phyloP scores from a whole-genome alignment of 2,888 invertebrate species.

The Melikaiella ostensackeni region DNA sequence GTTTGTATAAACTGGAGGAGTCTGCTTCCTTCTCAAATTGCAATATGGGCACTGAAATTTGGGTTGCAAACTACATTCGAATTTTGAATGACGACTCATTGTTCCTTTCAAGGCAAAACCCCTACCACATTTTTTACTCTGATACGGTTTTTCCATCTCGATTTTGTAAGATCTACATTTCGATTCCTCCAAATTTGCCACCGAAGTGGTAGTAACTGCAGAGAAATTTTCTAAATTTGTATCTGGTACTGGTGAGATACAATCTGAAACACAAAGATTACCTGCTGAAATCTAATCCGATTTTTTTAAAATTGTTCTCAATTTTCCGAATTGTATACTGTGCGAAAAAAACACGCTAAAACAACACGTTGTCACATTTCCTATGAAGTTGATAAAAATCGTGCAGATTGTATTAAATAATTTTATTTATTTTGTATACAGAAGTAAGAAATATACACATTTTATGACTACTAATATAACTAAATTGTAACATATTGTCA shows the following conservation, averaged over 20 bases:
- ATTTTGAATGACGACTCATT: conserved; percentile 68
- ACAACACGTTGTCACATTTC: neutral
- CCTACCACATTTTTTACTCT: conserved; percentile 70
- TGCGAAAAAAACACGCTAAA: neutral
- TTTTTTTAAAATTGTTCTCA: neutral
- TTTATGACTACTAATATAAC: no score
- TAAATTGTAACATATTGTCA: no score
- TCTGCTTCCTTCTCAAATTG: conserved; percentile 64
- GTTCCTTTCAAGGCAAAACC: conserved; percentile 67
- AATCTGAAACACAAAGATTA: conserved; percentile 23
- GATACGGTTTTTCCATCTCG: conserved; percentile 34
- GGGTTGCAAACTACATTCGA: conserved; percentile 70
- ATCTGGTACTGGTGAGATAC: neutral
- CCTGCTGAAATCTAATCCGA: neutral
- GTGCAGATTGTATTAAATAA: conserved; percentile 1
- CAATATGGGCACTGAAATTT: conserved; percentile 71
- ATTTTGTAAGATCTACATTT: neutral
- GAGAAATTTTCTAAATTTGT: neutral
- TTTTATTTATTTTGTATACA: conserved; percentile 23
- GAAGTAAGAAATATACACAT: neutral
- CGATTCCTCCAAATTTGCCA: neutral
- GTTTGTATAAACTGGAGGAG: conserved; percentile 65
- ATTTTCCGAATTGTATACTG: neutral
- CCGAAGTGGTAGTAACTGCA: neutral
- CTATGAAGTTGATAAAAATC: neutral